Base-by-base conservation (phyloP, 2,888 invertebrate species). In the Rhagophthalmus giganteus region DNA sequence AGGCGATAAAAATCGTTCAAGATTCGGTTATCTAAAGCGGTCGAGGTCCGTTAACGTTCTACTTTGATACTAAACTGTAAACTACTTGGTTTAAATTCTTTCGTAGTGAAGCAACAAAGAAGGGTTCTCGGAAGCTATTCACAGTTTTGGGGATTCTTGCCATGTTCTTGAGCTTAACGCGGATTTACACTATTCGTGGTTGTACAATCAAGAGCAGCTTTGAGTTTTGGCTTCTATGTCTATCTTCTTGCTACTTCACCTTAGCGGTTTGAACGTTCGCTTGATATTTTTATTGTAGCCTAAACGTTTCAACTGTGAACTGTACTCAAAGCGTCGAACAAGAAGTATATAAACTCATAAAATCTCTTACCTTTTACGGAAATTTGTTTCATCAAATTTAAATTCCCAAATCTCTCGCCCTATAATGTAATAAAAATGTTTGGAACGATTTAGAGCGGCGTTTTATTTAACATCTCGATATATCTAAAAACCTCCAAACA, bases 241-340 rank as follows among this genome's bases (percentile, higher is more conserved):
- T 51, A n/a, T n/a, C n/a, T n/a, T n/a, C n/a, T 34, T 47, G 38
- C 42, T 53, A 47, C 42, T 53, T 53, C 54, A 56, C 55, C 47
- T 64, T 54, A 55, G 54, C 38, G 40, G 49, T 58, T 59, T 59
- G 54, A 60, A 66, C 57, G 60, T 54, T 60, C 59, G 57, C 58
- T 62, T 61, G 64, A 65, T 63, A 62, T 63, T 55, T 63, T 63
- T 63, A 63, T 60, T 55, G 52, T 55, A 54, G 52, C 53, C 52
- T 50, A 49, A 57, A 46, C 10, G 4, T 5, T 28, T 12, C 31
- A 38, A 38, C 26, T 38, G 41, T 41, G 32, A 32, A 49, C 41
- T 42, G 49, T 49, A 42, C 37, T 37, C 41, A 31, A 31, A 37
- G n/a, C n/a, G n/a, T n/a, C 41, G 37, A 42, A 30, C 15, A 32